phyloP scores from a whole-genome alignment of 2,888 invertebrate genomes.

The Brenthis daphne region DNA sequence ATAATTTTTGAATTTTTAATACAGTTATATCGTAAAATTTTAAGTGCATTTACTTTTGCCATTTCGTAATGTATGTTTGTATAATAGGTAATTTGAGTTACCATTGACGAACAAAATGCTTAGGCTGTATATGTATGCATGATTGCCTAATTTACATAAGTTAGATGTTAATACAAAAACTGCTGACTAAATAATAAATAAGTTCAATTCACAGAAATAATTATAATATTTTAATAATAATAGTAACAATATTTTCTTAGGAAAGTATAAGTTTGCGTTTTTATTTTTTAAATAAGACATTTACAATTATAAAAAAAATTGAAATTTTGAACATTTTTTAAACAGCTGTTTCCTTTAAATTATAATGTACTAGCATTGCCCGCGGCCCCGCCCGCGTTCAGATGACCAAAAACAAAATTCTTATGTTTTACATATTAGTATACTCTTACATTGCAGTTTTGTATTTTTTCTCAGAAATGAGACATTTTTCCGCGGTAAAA shows the following conservation, averaged over 20 bases:
- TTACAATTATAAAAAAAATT: too few relatives aligned
- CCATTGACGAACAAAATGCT: slow-evolving; percentile 9
- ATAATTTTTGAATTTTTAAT: background rate
- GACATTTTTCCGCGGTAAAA: too few relatives aligned
- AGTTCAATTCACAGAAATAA: slow-evolving; percentile 3
- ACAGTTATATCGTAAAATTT: background rate
- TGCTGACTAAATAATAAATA: slow-evolving; percentile 7
- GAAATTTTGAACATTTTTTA: too few relatives aligned
- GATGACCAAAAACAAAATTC: too few relatives aligned
- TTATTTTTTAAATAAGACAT: too few relatives aligned
- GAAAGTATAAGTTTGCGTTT: too few relatives aligned
- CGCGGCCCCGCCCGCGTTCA: too few relatives aligned
- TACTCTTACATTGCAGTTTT: too few relatives aligned
- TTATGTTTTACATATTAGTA: too few relatives aligned
- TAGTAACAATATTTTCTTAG: background rate
- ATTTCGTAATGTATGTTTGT: background rate
- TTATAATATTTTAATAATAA: slow-evolving; percentile 5
- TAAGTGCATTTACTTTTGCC: background rate
- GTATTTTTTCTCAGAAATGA: too few relatives aligned
- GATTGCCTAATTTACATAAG: slow-evolving; percentile 5
- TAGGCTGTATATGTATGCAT: background rate
- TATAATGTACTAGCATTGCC: too few relatives aligned
- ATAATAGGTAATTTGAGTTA: background rate
- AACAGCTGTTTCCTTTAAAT: too few relatives aligned
- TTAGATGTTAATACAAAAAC: background rate